Base-by-base conservation (phyloP, 2,113 vertebrate species). In the Perca flavescens region DNA sequence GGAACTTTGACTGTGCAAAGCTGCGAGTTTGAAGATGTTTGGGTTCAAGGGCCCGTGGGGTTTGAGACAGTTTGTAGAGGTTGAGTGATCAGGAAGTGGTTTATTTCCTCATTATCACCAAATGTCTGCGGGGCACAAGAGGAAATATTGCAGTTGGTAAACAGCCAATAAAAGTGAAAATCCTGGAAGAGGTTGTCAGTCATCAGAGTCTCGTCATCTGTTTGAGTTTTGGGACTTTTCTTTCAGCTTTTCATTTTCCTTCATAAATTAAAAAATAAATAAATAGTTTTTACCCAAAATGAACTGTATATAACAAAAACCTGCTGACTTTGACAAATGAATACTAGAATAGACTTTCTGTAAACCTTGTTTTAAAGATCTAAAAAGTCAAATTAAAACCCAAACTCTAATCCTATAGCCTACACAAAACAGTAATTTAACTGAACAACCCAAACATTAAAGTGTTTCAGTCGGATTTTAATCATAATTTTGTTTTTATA, bases 31-130 rank as follows among this genome's bases (percentile, higher is more conserved):
- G 25, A 56, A 54, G 25, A 36, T 12, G 11, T 77, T 71, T 63
- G 60, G 72, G 77, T 84, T 43, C 52, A 53, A 62, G 11, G 31
- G 43, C 43, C 57, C 10, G 62, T 65, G n/a, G 49, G 52, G 25
- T 69, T 43, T 57, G 9, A 74, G 34, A 79, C 56, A 76, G 82
- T 74, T 85, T 56, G 67, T 71, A 74, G 36, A 74, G 28, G 80
- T 63, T 69, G 73, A 77, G 52, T 28, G 50, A 54, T 43, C 60
- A 84, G 3, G 11, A 65, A 47, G 67, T 7, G 12, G n/a, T 87
- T 94, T 91, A 94, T 80, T 93, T 94, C 90, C 56, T 94, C 94
- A 95, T 95, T 90, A 89, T 95, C 86, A 93, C 86, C 70, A 71
- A 70, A 80, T 28, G 72, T 89, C 93, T 96, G 88, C 4, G 60